Evolutionary conservation across 2,888 invertebrate species (phyloP).

Genomic region (Plagodis pulveraria): DNA sequence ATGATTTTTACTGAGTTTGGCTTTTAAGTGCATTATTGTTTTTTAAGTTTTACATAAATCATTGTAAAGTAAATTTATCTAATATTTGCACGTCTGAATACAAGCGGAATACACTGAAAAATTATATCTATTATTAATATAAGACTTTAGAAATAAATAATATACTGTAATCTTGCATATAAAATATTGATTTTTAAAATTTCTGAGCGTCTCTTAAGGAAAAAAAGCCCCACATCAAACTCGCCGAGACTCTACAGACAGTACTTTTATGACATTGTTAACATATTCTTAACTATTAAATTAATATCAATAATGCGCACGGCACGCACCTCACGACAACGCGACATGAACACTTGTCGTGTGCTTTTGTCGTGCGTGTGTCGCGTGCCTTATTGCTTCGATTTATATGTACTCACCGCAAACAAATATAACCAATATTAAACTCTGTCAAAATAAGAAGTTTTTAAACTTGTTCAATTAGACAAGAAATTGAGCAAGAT

Average conservation of each 20-base stretch:
- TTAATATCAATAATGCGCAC: slow-evolving; percentile 42
- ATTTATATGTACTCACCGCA: slow-evolving; percentile 9
- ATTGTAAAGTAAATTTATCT: no score
- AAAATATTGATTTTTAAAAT: no score
- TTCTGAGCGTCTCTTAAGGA: background rate
- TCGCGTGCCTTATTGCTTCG: slow-evolving; percentile 62
- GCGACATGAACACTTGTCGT: slow-evolving; percentile 65
- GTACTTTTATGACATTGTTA: slow-evolving; percentile 16
- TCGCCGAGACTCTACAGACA: background rate
- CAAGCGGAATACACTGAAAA: no score
- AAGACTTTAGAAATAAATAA: no score
- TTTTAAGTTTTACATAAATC: no score
- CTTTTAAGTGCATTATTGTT: no score
- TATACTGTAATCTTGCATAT: no score
- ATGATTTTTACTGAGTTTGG: no score
- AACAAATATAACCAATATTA: background rate
- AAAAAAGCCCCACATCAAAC: background rate
- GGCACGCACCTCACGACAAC: slow-evolving; percentile 65
- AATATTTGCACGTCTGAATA: no score
- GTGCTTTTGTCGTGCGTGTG: slow-evolving; percentile 52
- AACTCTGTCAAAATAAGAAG: slow-evolving; percentile 8
- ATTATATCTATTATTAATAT: no score
- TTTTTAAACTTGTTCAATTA: background rate
- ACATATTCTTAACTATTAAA: slow-evolving; percentile 17
- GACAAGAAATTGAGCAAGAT: background rate